phyloP scores from a whole-genome alignment of 1,140 invertebrate genomes.

The Cotesia typhae region DNA sequence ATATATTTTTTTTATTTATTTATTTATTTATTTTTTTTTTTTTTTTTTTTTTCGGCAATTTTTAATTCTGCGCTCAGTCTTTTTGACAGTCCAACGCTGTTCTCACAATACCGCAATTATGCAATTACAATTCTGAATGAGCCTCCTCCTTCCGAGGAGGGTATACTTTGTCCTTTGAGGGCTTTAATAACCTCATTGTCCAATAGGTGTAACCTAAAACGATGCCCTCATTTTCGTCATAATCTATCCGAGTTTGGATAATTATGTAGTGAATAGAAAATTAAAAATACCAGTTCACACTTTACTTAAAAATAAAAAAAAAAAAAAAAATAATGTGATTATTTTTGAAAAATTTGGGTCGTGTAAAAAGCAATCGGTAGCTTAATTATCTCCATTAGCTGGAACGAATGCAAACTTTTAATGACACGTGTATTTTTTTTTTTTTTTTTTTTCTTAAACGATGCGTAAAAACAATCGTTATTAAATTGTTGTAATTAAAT shows the following conservation, averaged over 20 bases:
- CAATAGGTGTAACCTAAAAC: slow-evolving; percentile 57
- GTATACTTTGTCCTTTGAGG: slow-evolving; percentile 19
- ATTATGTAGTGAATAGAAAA: too few species aligned
- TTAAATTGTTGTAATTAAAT: slow-evolving; percentile 16
- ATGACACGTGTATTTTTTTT: neutral
- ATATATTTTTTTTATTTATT: too few species aligned
- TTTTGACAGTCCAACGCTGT: slow-evolving; percentile 26
- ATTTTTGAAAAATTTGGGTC: too few species aligned
- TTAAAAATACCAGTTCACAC: too few species aligned
- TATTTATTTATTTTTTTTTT: too few species aligned
- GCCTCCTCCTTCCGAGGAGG: neutral
- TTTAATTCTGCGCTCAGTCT: neutral
- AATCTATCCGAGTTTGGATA: neutral
- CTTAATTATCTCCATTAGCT: too few species aligned
- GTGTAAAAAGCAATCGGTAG: too few species aligned
- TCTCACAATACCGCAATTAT: slow-evolving; percentile 58
- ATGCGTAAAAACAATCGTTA: slow-evolving; percentile 16
- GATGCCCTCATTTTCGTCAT: slow-evolving; percentile 37
- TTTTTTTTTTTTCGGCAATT: neutral
- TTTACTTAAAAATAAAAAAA: too few species aligned
- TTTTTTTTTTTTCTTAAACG: slow-evolving; percentile 7
- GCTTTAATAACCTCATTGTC: slow-evolving; percentile 55
- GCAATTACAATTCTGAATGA: slow-evolving; percentile 54
- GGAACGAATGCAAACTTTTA: neutral
- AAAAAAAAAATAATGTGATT: too few species aligned